Evolutionary conservation across 2,113 vertebrate genomes (phyloP), one percentile per base, ranked within the genome.

Genomic region (Rafetus swinhoei): DNA sequence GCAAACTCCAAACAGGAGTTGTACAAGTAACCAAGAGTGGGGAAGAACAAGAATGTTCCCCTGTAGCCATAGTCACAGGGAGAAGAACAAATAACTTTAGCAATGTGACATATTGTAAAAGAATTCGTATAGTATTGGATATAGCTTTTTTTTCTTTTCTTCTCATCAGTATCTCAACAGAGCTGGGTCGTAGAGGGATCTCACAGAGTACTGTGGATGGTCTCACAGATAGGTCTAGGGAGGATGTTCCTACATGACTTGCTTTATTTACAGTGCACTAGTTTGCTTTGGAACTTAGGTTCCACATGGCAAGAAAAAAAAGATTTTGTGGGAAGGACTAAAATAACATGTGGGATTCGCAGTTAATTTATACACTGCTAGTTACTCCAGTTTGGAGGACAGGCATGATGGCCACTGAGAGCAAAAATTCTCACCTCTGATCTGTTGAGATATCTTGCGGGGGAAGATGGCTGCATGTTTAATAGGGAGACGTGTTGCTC

Each of bases 171-270:
- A 9, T 3, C 35, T 86, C 6, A 5, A 4, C 18, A 84, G 35
- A 11, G 54, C n/a, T 57, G 11, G 50, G 5, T 27, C 85, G 87
- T 0, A 0, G 25, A 39, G 52, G 32, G 39, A 32, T 82, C 65
- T 72, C 18, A 35, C 32, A n/a, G 32, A 69, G 7, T 6, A 18
- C 32, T 86, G 65, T 6, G 50, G 65, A 15, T 32, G 79, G 15
- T 25, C 32, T 72, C 1, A 0, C 3, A 2, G 14, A 6, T 2
- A 5, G 12, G 15, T 8, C 39, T 87, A 2, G 12, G 11, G 1
- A 76, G 9, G 35, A 18, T 4, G 79, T 79, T 55, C 27, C 39
- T 87, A 45, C 2, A 2, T 50, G 1, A 0, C 25, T 24, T 0
- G 0, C 81, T 29, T 81, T 35, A 88, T 82, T 90, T 55, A 57